Conservation (phyloP, 1,140 invertebrate genomes). For the Daktulosphaira vitifoliae region DNA sequence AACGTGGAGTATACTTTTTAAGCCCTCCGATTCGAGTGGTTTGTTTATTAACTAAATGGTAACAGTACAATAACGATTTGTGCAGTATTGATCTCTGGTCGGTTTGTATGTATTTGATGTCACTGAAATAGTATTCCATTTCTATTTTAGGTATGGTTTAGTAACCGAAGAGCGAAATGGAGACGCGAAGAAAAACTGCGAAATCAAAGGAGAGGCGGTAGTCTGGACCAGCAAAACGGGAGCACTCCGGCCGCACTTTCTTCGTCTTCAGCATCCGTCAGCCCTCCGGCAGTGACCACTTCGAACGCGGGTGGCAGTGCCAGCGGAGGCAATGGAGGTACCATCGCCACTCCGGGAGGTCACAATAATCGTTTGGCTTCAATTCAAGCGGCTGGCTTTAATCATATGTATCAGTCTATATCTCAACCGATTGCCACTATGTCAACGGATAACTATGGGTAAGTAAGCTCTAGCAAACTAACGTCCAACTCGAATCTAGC, state of each 20-base stretch:
- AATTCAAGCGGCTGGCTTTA: conserved; percentile 68
- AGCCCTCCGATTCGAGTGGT: not conserved
- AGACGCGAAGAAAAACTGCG: conserved; percentile 92
- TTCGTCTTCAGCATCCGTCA: conserved; percentile 29
- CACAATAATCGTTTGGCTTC: conserved; percentile 60
- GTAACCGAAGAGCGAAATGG: conserved; percentile 96
- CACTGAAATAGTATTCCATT: not conserved
- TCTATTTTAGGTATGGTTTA: conserved; percentile 83
- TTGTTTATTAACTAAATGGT: not conserved
- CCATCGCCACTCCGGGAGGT: conserved; percentile 23
- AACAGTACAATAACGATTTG: not conserved
- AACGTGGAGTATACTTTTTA: not conserved
- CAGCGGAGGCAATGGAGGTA: not conserved
- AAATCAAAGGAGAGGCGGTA: conserved; percentile 62
- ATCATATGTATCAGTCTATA: conserved; percentile 87
- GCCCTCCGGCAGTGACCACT: conserved; percentile 29
- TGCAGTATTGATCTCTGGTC: too few species aligned
- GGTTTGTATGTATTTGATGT: not conserved
- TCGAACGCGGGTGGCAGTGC: conserved; percentile 38
- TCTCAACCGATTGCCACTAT: conserved; percentile 88
- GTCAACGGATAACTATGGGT: conserved; percentile 84
- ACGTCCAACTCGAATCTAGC: too few species aligned
- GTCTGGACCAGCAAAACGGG: conserved; percentile 21
- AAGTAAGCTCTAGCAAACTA: too few species aligned
- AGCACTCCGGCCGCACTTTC: conserved; percentile 24